phyloP scores from a whole-genome alignment of 2,888 invertebrate genomes.

The Actias luna region DNA sequence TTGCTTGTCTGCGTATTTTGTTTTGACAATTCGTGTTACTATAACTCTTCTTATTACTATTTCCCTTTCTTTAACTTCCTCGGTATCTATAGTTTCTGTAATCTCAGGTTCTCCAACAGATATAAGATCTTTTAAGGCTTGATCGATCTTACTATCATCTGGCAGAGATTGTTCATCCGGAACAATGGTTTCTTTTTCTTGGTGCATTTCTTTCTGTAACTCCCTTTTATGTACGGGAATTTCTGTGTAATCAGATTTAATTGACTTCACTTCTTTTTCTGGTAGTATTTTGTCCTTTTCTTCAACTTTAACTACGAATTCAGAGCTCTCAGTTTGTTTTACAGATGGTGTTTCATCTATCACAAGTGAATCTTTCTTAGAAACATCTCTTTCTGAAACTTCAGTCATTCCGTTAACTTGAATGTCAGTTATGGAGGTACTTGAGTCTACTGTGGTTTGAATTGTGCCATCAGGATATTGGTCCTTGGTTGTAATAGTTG shows the following conservation, averaged over 20 bases:
- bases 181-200: neutral
- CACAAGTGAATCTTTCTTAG: too few relatives aligned
- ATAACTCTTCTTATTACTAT: conserved; percentile 22
- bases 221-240: neutral
- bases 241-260: neutral
- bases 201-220: neutral
- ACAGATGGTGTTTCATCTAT: neutral
- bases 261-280: neutral
- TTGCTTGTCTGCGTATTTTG: conserved; percentile 31
- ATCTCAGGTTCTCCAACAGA: conserved; percentile 25
- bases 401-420: too few relatives aligned
- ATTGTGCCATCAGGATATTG: too few relatives aligned
- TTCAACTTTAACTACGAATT: neutral
- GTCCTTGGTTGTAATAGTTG: too few relatives aligned
- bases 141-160: conserved; percentile 10
- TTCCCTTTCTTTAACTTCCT: conserved; percentile 29
- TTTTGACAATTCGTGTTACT: conserved; percentile 28
- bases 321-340: neutral
- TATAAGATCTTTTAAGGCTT: conserved; percentile 21
- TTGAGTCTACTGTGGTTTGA: too few relatives aligned
- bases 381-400: too few relatives aligned
- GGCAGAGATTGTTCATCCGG: neutral
- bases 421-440: too few relatives aligned
- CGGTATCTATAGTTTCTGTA: conserved; percentile 19
- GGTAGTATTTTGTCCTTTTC: neutral